A percentile compares a stretch with the other conserved stretches of the same genome.
These are phyloP conservation scores for Alces alces DNA, from an alignment of 2,113 vertebrate species.

Conservation along the genomic window DNA sequence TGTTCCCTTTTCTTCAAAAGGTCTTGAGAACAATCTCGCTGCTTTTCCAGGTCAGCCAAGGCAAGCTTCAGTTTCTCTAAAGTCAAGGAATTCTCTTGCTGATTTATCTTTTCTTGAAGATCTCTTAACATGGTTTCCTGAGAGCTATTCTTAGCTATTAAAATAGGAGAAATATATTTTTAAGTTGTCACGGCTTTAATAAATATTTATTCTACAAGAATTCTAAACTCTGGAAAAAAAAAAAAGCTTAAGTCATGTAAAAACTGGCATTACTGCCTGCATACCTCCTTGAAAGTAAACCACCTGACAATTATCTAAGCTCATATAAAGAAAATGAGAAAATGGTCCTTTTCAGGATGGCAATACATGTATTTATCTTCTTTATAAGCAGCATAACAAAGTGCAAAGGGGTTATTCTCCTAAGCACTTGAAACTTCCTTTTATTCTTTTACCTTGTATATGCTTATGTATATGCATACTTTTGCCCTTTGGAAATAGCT, in stretches of 20 bases:
- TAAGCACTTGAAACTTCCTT: not conserved
- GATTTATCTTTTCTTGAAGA: conserved; percentile 83
- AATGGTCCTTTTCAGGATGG: not conserved
- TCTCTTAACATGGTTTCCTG: conserved; percentile 83
- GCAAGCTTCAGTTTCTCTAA: conserved; percentile 83
- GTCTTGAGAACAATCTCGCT: conserved; percentile 78
- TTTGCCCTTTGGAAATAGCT: not conserved
- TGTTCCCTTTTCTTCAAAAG: conserved; percentile 86
- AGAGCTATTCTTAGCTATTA: conserved; percentile 82
- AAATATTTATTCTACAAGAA: not conserved
- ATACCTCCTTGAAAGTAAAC: not conserved
- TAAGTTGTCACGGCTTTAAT: not conserved
- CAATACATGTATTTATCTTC: not conserved
- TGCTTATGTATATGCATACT: not conserved
- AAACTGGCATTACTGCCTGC: not conserved
- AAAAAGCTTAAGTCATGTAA: not conserved
- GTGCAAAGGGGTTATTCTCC: not conserved
- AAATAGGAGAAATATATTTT: not conserved
- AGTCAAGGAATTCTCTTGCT: conserved; percentile 77
- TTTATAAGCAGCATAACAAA: not conserved
- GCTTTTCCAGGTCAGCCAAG: conserved; percentile 84
- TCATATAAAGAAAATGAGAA: not conserved
- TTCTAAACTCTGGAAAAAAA: not conserved
- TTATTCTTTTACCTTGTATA: not conserved
- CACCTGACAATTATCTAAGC: not conserved